phyloP scores from a whole-genome alignment of 2,888 invertebrate species.

The Eupithecia centaureata region DNA sequence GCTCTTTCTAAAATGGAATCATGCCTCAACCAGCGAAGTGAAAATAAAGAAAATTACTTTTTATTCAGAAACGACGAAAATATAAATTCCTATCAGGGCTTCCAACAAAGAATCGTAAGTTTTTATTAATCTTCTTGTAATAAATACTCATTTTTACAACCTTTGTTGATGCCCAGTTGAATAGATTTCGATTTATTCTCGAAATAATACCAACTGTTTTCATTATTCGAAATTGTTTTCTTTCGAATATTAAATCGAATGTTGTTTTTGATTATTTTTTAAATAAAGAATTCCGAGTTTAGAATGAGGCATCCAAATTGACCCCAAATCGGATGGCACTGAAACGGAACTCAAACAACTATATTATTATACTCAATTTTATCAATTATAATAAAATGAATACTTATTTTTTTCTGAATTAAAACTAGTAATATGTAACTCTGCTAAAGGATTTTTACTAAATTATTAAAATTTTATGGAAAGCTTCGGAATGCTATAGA shows the following conservation, averaged over 20 bases:
- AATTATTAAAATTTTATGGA: too few species aligned
- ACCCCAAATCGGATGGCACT: too few species aligned
- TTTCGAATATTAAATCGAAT: conserved; percentile 30
- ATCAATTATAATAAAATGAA: too few species aligned
- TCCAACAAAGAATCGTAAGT: conserved; percentile 9
- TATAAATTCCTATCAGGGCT: conserved; percentile 25
- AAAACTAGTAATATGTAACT: too few species aligned
- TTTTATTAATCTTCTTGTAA: conserved; percentile 33
- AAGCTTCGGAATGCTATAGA: too few species aligned
- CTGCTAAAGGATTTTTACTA: too few species aligned
- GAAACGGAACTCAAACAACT: too few species aligned
- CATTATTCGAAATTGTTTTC: conserved; percentile 18
- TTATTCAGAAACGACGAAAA: conserved; percentile 26
- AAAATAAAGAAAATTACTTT: conserved; percentile 34
- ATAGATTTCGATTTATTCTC: conserved; percentile 21
- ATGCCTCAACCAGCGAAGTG: background rate
- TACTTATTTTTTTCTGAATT: too few species aligned
- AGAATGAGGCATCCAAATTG: too few species aligned
- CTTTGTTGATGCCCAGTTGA: conserved; percentile 33
- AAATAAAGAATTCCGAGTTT: too few species aligned
- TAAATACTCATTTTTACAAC: conserved; percentile 32
- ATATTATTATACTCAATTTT: too few species aligned
- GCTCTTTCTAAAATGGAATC: background rate
- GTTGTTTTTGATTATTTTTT: conserved; percentile 27
- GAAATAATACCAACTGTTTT: background rate